Evolutionary conservation across 2,113 vertebrate genomes (phyloP).

Genomic region (Todiramphus chloris): DNA sequence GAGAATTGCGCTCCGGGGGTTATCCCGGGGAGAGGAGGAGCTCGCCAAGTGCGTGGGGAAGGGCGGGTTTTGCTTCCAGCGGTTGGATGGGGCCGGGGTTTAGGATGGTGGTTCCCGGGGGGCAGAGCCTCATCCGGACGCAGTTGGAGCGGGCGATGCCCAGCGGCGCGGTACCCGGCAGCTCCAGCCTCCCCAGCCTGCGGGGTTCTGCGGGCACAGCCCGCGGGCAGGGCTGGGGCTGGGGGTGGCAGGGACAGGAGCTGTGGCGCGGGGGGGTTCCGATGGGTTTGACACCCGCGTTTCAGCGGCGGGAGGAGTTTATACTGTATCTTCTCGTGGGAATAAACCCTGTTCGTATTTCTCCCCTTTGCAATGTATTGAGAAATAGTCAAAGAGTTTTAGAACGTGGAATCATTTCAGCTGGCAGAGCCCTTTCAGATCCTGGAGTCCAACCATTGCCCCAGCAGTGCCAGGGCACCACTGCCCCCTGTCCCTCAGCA

Average conservation of each 20-base stretch:
- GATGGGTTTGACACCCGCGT: neutral
- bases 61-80: neutral
- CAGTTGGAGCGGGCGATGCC: neutral
- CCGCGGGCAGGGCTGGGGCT: accelerated
- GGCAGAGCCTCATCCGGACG: neutral
- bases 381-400: too few species aligned
- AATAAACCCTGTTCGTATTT: neutral
- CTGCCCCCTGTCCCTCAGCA: too few species aligned
- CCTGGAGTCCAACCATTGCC: too few species aligned
- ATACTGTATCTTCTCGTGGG: accelerated
- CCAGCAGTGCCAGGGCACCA: too few species aligned
- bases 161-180: accelerated
- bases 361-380: neutral
- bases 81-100: neutral
- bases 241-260: neutral
- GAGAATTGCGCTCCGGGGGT: accelerated
- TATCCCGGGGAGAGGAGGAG: neutral
- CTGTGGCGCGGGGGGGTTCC: accelerated
- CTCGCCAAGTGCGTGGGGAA: neutral
- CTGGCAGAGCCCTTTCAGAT: too few species aligned
- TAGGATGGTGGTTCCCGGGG: neutral
- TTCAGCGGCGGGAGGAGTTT: neutral
- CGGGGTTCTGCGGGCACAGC: accelerated
- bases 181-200: neutral
- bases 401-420: too few species aligned